Evolutionary conservation across 2,113 vertebrate genomes (phyloP), one percentile per base, ranked within the genome.

Genomic region (Aegotheles bennettii): DNA sequence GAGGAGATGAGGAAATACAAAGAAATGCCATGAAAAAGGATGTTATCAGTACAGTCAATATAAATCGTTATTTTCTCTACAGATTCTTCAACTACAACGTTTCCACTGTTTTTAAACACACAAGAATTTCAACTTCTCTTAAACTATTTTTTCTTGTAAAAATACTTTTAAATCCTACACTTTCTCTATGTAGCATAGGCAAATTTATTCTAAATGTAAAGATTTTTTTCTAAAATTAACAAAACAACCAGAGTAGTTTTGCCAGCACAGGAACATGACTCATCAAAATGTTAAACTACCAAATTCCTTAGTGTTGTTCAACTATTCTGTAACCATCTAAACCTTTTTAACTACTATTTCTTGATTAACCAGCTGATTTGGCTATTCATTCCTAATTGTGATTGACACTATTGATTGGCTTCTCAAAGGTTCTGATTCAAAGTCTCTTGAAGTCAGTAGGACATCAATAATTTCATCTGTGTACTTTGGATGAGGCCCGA

Each of bases 311-410:
- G 13, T 26, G 43, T 84, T 70, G 24, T 77, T 87, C 67, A 40
- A 50, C 19, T 70, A 80, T 47, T 63, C 42, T 54, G n/a, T 53
- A 67, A 64, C 25, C 19, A n/a, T 51, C 57, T 85, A 78, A 87
- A 43, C 7, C 57, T 35, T 47, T 77, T 68, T 85, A 7, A 70
- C 59, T 21, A 14, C 6, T 85, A 0, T 88, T 78, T 78, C 47
- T 74, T 94, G 76, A 77, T 80, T 90, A 56, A 67, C 10, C 50
- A 43, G 40, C 50, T 67, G 40, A 94, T 92, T 67, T 71, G 43
- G 9, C 33, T 81, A 23, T 71, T 88, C 11, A 48, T 77, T 85
- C 35, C 16, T 16, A 51, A 9, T 64, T 85, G 51, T 47, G 64
- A 82, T 50, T 77, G 71, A 73, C 9, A 6, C 9, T 83, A 74